Conservation (phyloP, 2,113 vertebrate species). For the Leptocoma aspasia region DNA sequence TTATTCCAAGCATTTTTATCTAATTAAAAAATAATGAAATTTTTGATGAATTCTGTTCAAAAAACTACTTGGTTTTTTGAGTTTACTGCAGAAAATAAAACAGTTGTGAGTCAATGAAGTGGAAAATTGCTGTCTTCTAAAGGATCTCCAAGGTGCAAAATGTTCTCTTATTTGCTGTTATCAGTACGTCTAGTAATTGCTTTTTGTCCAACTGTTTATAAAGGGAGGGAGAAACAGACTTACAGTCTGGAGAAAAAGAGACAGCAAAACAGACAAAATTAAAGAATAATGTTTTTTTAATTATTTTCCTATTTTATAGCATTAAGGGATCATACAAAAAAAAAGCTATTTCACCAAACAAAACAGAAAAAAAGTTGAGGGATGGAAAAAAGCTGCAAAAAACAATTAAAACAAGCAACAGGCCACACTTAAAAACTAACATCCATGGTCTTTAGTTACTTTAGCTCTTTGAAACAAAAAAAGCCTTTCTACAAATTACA, state of each 20-base stretch:
- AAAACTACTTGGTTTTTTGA: not conserved
- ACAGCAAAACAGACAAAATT: not conserved
- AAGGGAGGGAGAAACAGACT: not conserved
- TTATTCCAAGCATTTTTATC: slow-evolving; percentile 6
- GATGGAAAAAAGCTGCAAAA: not conserved
- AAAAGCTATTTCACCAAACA: not conserved
- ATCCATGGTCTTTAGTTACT: not conserved
- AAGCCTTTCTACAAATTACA: not conserved
- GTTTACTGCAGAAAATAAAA: slow-evolving; percentile 43
- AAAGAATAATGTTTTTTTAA: not conserved
- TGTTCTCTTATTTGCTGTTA: slow-evolving; percentile 41
- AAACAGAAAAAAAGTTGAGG: not conserved
- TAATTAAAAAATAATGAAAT: slow-evolving; percentile 27
- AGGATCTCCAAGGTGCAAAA: slow-evolving; percentile 43
- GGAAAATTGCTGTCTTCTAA: slow-evolving; percentile 56
- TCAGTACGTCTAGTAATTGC: slow-evolving; percentile 49
- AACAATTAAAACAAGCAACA: not conserved
- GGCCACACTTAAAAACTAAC: not conserved
- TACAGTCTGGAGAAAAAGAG: not conserved
- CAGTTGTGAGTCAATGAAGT: slow-evolving; percentile 52
- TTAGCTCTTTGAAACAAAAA: not conserved
- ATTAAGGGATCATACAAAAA: not conserved
- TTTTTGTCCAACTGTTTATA: slow-evolving; percentile 43
- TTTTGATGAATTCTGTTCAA: not conserved
- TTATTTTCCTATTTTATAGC: not conserved